A percentile compares a stretch with the other conserved stretches of the same genome.
phyloP scores from a whole-genome alignment of 2,888 invertebrate genomes.

The Spisula subtruncata region DNA sequence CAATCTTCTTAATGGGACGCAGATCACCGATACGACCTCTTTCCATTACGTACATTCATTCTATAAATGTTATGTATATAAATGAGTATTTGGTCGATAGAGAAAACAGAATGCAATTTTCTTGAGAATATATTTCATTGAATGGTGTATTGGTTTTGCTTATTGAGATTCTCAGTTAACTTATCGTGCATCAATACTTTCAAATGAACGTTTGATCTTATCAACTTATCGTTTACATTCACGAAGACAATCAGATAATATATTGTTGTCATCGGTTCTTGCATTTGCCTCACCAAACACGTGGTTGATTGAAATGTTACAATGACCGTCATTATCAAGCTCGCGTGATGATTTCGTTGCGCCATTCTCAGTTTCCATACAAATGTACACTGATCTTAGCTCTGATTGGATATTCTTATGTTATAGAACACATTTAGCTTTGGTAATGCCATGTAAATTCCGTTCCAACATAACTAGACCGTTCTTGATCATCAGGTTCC shows the following conservation, averaged over 20 bases:
- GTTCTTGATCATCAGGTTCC: too few species aligned
- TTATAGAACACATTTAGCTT: background rate
- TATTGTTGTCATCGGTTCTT: background rate
- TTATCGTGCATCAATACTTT: background rate
- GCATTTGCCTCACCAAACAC: background rate
- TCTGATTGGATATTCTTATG: background rate
- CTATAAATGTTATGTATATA: too few species aligned
- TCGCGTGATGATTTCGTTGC: background rate
- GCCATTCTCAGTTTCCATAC: slow-evolving; percentile 10
- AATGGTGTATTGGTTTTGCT: background rate
- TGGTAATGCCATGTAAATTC: background rate
- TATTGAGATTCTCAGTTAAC: background rate
- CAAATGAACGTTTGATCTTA: slow-evolving; percentile 3
- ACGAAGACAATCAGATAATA: slow-evolving; percentile 10
- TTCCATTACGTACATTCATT: too few species aligned
- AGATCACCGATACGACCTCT: too few species aligned
- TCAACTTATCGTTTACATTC: background rate
- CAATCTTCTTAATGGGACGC: too few species aligned
- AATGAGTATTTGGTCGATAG: too few species aligned
- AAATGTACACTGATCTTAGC: background rate
- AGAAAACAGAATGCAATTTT: background rate
- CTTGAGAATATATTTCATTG: background rate
- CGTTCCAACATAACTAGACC: background rate
- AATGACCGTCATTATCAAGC: too few species aligned
- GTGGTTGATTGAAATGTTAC: slow-evolving; percentile 5